These are phyloP conservation scores for Fregata magnificens DNA, from an alignment of 2,113 vertebrate genomes.

Conservation along the genomic window DNA sequence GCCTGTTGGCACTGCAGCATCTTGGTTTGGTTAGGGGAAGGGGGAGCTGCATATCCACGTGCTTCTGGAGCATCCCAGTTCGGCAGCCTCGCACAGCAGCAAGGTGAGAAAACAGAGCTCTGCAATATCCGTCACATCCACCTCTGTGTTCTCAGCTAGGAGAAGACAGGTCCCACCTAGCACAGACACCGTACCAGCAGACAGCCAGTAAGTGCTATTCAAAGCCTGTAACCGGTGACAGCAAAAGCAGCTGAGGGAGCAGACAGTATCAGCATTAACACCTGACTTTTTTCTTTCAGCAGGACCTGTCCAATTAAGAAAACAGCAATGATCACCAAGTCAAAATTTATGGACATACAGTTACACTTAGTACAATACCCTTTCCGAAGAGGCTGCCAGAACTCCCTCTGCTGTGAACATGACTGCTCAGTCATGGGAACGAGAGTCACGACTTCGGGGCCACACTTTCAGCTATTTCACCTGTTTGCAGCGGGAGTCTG, in stretches of 20 bases:
- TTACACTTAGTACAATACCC: not conserved
- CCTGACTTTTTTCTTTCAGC: not conserved
- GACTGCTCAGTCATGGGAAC: not conserved
- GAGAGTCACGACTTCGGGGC: accelerated
- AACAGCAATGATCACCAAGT: not conserved
- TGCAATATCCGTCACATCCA: not conserved
- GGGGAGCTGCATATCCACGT: not conserved
- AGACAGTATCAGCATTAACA: not conserved
- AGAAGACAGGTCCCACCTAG: not conserved
- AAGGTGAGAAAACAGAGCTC: not conserved
- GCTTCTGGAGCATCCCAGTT: not conserved
- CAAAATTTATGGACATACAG: not conserved
- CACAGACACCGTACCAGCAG: not conserved
- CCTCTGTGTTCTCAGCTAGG: not conserved
- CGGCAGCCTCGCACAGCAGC: not conserved
- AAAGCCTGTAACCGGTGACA: not conserved
- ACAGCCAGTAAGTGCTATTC: not conserved
- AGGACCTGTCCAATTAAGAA: not conserved
- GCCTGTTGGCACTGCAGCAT: not conserved
- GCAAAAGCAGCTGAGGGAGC: not conserved
- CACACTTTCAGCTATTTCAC: not conserved
- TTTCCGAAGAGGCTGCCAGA: not conserved
- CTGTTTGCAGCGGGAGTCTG: not conserved
- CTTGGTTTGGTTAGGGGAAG: not conserved
- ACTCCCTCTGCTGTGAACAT: not conserved